phyloP scores from a whole-genome alignment of 2,888 invertebrate species.

The Dione vanillae region DNA sequence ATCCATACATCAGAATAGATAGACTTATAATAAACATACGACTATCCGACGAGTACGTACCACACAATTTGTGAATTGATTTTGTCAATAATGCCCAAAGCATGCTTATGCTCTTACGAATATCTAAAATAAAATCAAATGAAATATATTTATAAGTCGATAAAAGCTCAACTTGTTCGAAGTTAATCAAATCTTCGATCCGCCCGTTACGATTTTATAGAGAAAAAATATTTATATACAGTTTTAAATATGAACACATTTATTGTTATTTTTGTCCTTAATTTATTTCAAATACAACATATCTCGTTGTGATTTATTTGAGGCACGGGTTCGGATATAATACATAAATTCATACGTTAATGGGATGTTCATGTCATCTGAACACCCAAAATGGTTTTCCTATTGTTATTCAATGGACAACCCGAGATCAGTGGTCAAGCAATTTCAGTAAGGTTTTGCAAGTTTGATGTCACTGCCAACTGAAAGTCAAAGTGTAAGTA shows the following conservation, averaged over 20 bases:
- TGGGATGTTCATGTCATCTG: conserved; percentile 68
- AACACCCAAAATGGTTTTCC: conserved; percentile 58
- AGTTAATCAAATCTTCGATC: background rate
- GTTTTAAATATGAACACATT: background rate
- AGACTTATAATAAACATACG: background rate
- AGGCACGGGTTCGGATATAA: conserved; percentile 44
- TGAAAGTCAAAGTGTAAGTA: conserved; percentile 22
- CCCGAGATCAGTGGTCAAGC: conserved; percentile 62
- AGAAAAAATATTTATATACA: background rate
- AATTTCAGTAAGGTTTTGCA: conserved; percentile 48
- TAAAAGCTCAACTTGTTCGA: background rate
- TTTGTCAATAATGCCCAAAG: background rate
- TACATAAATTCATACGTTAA: conserved; percentile 81
- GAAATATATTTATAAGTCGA: background rate
- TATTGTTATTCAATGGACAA: conserved; percentile 73
- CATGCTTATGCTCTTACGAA: conserved; percentile 1
- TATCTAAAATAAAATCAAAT: conserved; percentile 2
- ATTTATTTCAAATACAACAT: background rate
- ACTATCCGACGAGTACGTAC: background rate
- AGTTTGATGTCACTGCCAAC: conserved; percentile 39
- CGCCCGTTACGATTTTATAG: background rate
- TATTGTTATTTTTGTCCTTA: background rate
- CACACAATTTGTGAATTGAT: background rate
- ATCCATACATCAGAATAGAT: background rate
- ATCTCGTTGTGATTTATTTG: conserved; percentile 15